Evolutionary conservation across 2,888 invertebrate genomes (phyloP).

Genomic region (Tethea ocularis): DNA sequence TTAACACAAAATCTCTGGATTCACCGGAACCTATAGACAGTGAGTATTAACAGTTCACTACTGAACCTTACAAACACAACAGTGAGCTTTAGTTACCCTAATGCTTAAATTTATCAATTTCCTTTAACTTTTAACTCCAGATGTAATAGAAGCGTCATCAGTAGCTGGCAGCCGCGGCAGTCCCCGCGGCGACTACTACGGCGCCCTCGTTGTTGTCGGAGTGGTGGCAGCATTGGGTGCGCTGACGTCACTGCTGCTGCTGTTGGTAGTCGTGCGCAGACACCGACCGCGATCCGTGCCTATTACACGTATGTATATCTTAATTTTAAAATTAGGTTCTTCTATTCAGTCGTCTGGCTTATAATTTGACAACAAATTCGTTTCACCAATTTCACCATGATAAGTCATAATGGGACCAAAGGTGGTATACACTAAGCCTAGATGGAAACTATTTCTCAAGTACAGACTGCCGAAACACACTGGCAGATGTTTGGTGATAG

Average conservation of each 20-base stretch:
- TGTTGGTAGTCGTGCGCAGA: conserved; percentile 91
- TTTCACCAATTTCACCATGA: too few species aligned
- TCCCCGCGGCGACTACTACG: conserved; percentile 90
- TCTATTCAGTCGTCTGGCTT: too few species aligned
- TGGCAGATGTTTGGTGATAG: too few species aligned
- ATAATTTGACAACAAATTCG: too few species aligned
- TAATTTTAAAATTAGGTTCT: neutral
- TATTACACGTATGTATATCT: conserved; percentile 66
- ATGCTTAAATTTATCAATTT: neutral
- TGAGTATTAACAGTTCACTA: conserved; percentile 44
- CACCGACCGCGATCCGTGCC: conserved; percentile 80
- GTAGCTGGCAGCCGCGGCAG: conserved; percentile 66
- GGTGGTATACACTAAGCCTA: too few species aligned
- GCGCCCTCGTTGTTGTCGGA: conserved; percentile 93
- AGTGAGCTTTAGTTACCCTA: neutral
- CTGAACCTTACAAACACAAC: too few species aligned
- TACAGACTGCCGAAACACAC: too few species aligned
- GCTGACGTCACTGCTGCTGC: conserved; percentile 90
- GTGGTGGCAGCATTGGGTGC: conserved; percentile 94
- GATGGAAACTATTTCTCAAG: too few species aligned
- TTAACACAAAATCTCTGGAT: conserved; percentile 90
- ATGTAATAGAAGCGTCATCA: conserved; percentile 76
- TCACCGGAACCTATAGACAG: conserved; percentile 70
- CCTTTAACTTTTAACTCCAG: conserved; percentile 34
- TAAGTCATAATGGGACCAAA: too few species aligned